phyloP scores from a whole-genome alignment of 2,888 invertebrate genomes.

The Sylvicola cinctus region DNA sequence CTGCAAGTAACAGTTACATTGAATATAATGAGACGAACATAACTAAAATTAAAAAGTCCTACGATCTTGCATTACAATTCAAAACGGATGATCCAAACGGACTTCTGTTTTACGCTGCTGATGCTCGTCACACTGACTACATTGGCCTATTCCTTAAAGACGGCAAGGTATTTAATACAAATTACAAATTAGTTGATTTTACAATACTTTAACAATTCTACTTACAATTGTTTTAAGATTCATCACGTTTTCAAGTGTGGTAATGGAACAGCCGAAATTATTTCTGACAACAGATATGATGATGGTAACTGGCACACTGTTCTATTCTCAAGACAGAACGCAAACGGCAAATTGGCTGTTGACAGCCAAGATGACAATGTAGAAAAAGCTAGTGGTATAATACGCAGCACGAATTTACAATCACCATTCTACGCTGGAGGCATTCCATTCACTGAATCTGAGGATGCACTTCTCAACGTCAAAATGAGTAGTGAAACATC shows the following conservation, averaged over 20 bases:
- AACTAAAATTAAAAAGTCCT: constrained; percentile 39
- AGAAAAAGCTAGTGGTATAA: constrained; percentile 27
- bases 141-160: constrained; percentile 54
- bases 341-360: constrained; percentile 41
- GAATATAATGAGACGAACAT: constrained; percentile 47
- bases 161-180: constrained; percentile 35
- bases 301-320: constrained; percentile 67
- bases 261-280: constrained; percentile 34
- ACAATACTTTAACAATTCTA: neutral
- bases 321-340: constrained; percentile 38
- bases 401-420: constrained; percentile 34
- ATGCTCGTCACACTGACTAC: constrained; percentile 41
- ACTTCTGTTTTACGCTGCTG: constrained; percentile 61
- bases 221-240: constrained; percentile 20
- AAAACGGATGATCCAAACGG: constrained; percentile 52
- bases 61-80: constrained; percentile 59
- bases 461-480: constrained; percentile 22
- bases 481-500: constrained; percentile 25
- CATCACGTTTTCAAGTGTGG: constrained; percentile 54
- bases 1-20: constrained; percentile 44
- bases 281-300: constrained; percentile 36
- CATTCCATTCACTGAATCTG: constrained; percentile 28
- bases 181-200: neutral
- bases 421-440: constrained; percentile 71
- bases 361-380: constrained; percentile 35